Base-by-base conservation (phyloP, 2,797 vertebrate species). In the Phrynocephalus forsythii region DNA sequence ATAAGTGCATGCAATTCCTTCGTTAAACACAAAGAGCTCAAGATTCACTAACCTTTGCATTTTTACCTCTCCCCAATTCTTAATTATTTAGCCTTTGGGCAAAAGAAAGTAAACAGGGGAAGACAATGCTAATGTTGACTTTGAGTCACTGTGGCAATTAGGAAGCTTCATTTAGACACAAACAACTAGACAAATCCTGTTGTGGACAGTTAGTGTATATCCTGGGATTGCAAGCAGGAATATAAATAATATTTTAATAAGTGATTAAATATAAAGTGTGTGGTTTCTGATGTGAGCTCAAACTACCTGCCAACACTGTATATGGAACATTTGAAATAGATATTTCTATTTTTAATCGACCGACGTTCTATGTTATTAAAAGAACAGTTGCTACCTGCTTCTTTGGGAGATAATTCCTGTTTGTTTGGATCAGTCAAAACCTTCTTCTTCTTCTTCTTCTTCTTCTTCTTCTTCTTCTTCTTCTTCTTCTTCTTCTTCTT, bases 81-180 rank as follows among this genome's bases (percentile, higher is more conserved):
- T 83, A 84, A 84, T 84, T 63, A 75, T 44, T 75, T 71, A 63
- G 83, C 83, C 82, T 84, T 73, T 63, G 83, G 83, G 83, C 52
- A 75, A 71, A 30, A 63, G 26, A 75, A 84, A 84, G 83, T 84
- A 84, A 73, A 76, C 56, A 63, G 22, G 68, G 33, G 63, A 84
- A 76, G 71, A 48, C 44, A 66, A 60, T 75, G 33, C 71, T 84
- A 63, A 76, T 84, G 33, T 76, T 84, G 83, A 76, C 72, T 84
- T 30, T 76, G 83, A 84, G 72, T 84, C 83, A 84, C 72, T 84
- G 72, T 84, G 83, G 83, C 72, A 84, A 84, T 84, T 84, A 76
- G 82, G 73, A 30, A 84, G 83, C 33, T 24, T 76, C 83, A 63
- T 30, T 76, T 84, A 75, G 33, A 13, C 56, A 52, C 72, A 75